Evolutionary conservation across 2,797 vertebrate species (phyloP).

Genomic region (Threskiornis aethiopicus): DNA sequence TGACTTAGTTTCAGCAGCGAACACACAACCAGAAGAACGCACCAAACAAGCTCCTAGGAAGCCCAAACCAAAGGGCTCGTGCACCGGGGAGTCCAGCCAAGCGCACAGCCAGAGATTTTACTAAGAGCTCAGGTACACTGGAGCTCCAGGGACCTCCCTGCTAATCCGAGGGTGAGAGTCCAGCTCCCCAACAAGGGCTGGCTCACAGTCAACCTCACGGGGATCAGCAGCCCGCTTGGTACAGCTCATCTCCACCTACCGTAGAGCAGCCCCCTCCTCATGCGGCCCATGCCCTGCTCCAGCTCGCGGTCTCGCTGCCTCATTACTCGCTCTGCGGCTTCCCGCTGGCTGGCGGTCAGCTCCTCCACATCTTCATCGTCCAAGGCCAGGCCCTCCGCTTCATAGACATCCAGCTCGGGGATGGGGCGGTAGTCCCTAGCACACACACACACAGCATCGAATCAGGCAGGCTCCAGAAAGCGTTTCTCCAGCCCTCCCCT

Average conservation of each 20-base stretch:
- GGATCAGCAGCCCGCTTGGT: neutral
- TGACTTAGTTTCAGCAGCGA: neutral
- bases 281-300: constrained; percentile 82
- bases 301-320: constrained; percentile 86
- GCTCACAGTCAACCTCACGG: neutral
- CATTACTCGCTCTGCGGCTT: constrained; percentile 91
- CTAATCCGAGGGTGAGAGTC: neutral
- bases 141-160: neutral
- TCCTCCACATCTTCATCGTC: constrained; percentile 91
- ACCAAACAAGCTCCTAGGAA: neutral
- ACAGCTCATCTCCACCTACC: constrained; percentile 64
- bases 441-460: neutral
- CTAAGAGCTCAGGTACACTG: neutral
- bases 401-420: constrained; percentile 90
- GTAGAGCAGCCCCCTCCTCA: constrained; percentile 88
- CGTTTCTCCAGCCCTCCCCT: neutral
- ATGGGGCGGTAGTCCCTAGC: constrained; percentile 92
- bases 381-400: constrained; percentile 88
- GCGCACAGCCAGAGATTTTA: neutral
- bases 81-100: neutral
- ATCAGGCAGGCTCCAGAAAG: neutral
- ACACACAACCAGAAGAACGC: neutral
- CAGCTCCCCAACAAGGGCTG: rapidly evolving
- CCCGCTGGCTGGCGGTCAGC: constrained; percentile 90
- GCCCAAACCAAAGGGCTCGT: neutral